Evolutionary conservation across 2,888 invertebrate species (phyloP), one percentile per base, ranked within the genome.

Genomic region (Oscheius sp.): DNA sequence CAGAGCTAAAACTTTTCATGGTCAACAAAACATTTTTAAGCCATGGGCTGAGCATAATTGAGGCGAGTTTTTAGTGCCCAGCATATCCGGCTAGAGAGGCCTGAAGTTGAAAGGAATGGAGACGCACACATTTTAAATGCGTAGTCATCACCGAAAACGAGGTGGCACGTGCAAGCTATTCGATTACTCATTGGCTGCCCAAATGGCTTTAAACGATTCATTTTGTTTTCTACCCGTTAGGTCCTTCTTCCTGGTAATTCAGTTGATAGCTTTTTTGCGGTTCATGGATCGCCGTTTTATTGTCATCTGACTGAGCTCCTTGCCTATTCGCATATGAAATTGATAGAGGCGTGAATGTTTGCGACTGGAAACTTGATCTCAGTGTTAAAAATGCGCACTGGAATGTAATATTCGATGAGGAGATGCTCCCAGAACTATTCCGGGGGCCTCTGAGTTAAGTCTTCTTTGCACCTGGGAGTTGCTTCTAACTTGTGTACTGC

Each of bases 141-240:
- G 61, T 61, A 45, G 42, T 61, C 61, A 61, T 61, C 61, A 61
- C 61, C 61, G 61, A 42, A 42, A 42, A 42, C 37, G 61, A 61
- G 25, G 42, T 39, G 42, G 42, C 45, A 42, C 42, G 45, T 61
- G 61, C 61, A 61, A 61, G 61, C 61, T 61, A 45, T 61, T 61
- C 61, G 61, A 61, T 61, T 61, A 61, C 61, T 61, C 61, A 61
- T 55, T 55, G 61, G 45, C 61, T 58, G 4, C 52, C 58, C 37
- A 58, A 61, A 45, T 45, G 61, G 61, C 29, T 25, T 58, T 58
- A 58, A 58, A 58, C 42, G 42, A 8, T 42, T 27, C 33, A 20
- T 53, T 33, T 55, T 34, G 55, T 55, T 55, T 55, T 55, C 33
- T 25, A 12, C 48, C 48, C 12, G 48, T 48, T 48, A 48, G 25